These are phyloP conservation scores for Drosophila grimshawi DNA, from an alignment of 1,140 invertebrate genomes.

Conservation along the genomic window DNA sequence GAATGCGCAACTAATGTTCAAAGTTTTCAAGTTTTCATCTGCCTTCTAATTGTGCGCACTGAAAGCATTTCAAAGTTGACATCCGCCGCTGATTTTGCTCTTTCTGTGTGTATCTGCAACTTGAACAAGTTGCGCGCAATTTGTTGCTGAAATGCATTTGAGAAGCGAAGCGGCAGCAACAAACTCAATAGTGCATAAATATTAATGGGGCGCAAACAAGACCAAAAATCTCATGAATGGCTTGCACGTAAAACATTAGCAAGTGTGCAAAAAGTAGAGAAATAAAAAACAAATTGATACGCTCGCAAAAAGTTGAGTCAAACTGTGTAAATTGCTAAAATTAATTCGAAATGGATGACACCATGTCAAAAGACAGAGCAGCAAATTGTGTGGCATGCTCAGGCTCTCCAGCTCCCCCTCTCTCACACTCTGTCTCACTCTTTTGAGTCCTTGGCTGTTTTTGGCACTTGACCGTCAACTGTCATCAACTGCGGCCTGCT, in stretches of 20 bases:
- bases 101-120: constrained; percentile 57
- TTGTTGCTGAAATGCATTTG: constrained; percentile 67
- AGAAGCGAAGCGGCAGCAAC: constrained; percentile 44
- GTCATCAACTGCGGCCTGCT: constrained; percentile 34
- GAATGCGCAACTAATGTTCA: constrained; percentile 53
- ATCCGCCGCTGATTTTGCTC: constrained; percentile 16
- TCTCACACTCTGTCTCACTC: not conserved
- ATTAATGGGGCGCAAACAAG: constrained; percentile 49
- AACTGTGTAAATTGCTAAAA: constrained; percentile 71
- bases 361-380: constrained; percentile 70
- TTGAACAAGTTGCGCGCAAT: constrained; percentile 68
- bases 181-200: constrained; percentile 65
- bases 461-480: constrained; percentile 76
- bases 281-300: constrained; percentile 33
- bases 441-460: constrained; percentile 55
- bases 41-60: constrained; percentile 72
- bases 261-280: constrained; percentile 35
- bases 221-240: constrained; percentile 6
- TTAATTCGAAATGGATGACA: constrained; percentile 79
- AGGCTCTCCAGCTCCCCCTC: not conserved
- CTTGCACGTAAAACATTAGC: constrained; percentile 76
- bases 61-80: constrained; percentile 70
- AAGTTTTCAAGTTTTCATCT: constrained; percentile 42
- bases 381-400: constrained; percentile 38
- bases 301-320: constrained; percentile 57